Evolutionary conservation across 2,888 invertebrate genomes (phyloP).

Genomic region (Mayetiola destructor): DNA sequence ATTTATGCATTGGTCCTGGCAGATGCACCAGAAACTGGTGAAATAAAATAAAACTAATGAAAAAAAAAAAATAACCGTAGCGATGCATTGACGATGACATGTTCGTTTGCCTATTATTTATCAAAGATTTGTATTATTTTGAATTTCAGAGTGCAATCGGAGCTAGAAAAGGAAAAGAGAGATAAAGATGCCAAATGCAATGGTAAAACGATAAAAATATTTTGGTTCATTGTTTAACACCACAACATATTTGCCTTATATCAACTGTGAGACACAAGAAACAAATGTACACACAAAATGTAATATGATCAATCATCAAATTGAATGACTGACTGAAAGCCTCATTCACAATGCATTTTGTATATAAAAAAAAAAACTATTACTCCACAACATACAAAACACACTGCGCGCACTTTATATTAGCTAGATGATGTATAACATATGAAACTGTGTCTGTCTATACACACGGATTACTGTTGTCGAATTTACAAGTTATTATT

Average conservation of each 20-base stretch:
- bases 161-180: not conserved
- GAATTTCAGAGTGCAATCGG: not conserved
- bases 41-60: too few relatives aligned
- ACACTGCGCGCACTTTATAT: too few relatives aligned
- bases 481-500: conserved; percentile 12
- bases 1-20: too few relatives aligned
- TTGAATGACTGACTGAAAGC: conserved; percentile 5
- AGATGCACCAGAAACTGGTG: conserved; percentile 8
- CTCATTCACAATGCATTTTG: too few relatives aligned
- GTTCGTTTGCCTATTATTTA: conserved; percentile 13
- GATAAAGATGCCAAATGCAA: too few relatives aligned
- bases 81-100: too few relatives aligned
- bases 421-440: too few relatives aligned
- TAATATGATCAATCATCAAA: conserved; percentile 12
- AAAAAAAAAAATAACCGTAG: not conserved
- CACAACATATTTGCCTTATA: conserved; percentile 8
- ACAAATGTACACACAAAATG: conserved; percentile 7
- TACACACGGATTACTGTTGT: not conserved
- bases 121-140: conserved; percentile 6
- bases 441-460: too few relatives aligned
- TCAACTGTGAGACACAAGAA: too few relatives aligned
- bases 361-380: too few relatives aligned
- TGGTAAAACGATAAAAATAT: conserved; percentile 8
- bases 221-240: conserved; percentile 13
- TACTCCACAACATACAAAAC: too few relatives aligned